Evolutionary conservation across 2,797 vertebrate species (phyloP).

Genomic region (Hemibagrus guttatus): DNA sequence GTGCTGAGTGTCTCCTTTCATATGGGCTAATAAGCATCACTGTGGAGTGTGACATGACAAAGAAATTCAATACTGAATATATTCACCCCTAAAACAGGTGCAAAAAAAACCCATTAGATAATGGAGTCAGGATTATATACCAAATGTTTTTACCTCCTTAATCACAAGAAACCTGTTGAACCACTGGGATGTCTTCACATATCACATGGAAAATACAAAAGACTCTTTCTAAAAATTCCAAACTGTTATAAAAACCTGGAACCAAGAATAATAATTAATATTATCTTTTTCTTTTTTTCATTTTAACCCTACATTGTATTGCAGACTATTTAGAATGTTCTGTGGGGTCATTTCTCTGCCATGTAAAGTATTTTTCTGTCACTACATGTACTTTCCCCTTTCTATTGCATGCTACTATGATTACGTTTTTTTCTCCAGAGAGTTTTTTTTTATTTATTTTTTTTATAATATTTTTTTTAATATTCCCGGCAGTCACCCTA

Average conservation of each 20-base stretch:
- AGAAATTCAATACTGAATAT: too few species aligned
- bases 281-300: fast-evolving
- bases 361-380: conserved; percentile 1
- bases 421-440: conserved; percentile 28
- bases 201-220: not conserved
- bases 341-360: not conserved
- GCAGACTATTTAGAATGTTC: not conserved
- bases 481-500: conserved; percentile 34
- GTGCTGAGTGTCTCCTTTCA: too few species aligned
- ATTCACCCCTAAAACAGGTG: too few species aligned
- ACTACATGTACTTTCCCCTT: not conserved
- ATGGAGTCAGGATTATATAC: not conserved
- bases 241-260: not conserved
- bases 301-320: not conserved
- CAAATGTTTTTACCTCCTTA: not conserved
- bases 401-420: not conserved
- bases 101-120: not conserved
- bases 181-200: not conserved
- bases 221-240: not conserved
- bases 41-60: too few species aligned
- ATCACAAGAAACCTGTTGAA: not conserved
- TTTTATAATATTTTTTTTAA: not conserved
- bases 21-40: too few species aligned
- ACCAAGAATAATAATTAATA: not conserved
- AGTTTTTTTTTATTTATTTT: conserved; percentile 35